These are phyloP conservation scores for Morpho deidamia DNA, from an alignment of 2,888 invertebrate genomes.

Conservation along the genomic window DNA sequence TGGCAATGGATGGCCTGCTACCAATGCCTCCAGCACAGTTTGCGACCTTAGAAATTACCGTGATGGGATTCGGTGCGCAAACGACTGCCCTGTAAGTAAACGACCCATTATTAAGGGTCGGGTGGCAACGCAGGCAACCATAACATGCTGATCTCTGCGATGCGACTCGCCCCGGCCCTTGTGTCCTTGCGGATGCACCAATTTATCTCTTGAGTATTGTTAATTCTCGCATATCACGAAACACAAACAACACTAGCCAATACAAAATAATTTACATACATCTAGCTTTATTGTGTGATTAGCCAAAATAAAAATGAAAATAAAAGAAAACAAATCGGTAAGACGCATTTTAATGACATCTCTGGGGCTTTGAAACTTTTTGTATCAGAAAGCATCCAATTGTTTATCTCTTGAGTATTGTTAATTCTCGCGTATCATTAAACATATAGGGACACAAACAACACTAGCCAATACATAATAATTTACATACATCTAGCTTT, in stretches of 20 bases:
- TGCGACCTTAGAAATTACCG: slow-evolving; percentile 81
- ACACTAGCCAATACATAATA: background rate
- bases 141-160: background rate
- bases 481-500: background rate
- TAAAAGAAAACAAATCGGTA: too few relatives aligned
- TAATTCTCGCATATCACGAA: too few relatives aligned
- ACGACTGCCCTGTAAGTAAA: slow-evolving; percentile 51
- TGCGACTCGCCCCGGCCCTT: background rate
- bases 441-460: background rate
- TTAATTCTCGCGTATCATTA: too few relatives aligned
- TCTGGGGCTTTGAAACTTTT: too few relatives aligned
- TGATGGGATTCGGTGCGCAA: slow-evolving; percentile 60
- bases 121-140: background rate
- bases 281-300: background rate
- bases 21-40: slow-evolving; percentile 77
- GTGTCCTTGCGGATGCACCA: background rate
- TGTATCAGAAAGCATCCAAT: too few relatives aligned
- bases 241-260: background rate
- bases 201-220: too few relatives aligned
- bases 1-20: slow-evolving; percentile 93
- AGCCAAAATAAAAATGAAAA: too few relatives aligned
- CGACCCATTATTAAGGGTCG: background rate
- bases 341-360: too few relatives aligned
- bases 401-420: too few relatives aligned
- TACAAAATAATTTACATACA: background rate